Evolutionary conservation across 1,140 invertebrate species (phyloP), one percentile per base, ranked within the genome.

Genomic region (Probaryconus sp.): DNA sequence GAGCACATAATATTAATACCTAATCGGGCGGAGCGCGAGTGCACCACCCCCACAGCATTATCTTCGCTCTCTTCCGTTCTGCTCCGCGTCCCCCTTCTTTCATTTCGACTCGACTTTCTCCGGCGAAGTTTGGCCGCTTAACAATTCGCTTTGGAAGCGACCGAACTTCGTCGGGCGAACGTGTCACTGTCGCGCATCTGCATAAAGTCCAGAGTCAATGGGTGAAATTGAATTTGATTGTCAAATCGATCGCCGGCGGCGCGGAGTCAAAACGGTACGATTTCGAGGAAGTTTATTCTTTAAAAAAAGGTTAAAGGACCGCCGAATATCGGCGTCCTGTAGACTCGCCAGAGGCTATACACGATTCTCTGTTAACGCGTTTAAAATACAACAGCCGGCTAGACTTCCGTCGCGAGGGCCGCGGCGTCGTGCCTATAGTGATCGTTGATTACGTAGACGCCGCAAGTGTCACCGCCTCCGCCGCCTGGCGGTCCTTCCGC

Each of bases 361-460:
- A 24, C 43, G 26, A 47, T 35, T 51, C 47, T 20, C 10, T 51
- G 30, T 5, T 47, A n/a, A n/a, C 20, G 42, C 11, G 13, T 14
- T 13, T 14, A 38, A 14, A 38, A 13, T 38, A 38, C 13, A 38
- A n/a, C 10, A 3, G 1, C 2, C 11, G 2, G 81, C 89, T 90
- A 92, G 78, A 92, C 91, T 84, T 92, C 90, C 38, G 91, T 92
- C 48, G 90, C 91, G 74, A 91, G 89, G 65, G 90, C 89, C 35
- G 88, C 89, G 37, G 88, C 89, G 77, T 89, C 89, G 53, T 89
- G 89, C 77, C 87, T 86, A 78, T 89, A 91, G 80, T 91, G 90
- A 83, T 91, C 91, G 80, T 91, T 90, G 84, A 91, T 91, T 79
- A 91, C 90, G 83, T 90, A 91, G 58, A 91, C 90, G 70, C 88